A percentile compares a stretch with the other conserved stretches of the same genome.
Evolutionary conservation across 2,113 vertebrate genomes (phyloP).

Genomic region (Dascyllus trimaculatus): DNA sequence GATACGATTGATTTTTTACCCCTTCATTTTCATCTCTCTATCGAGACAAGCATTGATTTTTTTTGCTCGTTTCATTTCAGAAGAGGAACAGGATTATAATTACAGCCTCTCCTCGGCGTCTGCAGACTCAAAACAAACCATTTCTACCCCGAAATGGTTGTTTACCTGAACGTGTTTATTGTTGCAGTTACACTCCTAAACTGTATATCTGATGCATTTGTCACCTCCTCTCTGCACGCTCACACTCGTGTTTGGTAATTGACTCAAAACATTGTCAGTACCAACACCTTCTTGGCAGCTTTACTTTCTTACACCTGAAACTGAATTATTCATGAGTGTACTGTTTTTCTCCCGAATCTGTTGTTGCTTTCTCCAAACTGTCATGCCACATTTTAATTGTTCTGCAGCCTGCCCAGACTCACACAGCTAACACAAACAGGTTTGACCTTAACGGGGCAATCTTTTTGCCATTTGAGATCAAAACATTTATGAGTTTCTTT

Average conservation of each 20-base stretch:
- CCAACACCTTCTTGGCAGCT: conserved; percentile 50
- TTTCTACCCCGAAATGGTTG: background rate
- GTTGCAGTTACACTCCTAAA: background rate
- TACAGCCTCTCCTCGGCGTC: conserved; percentile 32
- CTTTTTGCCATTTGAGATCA: conserved; percentile 48
- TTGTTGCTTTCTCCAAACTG: conserved; percentile 53
- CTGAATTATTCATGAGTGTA: conserved; percentile 72
- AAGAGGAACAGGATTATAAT: conserved; percentile 57
- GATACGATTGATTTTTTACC: conserved; percentile 45
- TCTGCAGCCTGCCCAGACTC: conserved; percentile 31
- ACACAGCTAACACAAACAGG: conserved; percentile 24
- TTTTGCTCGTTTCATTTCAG: conserved; percentile 39
- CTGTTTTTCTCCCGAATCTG: conserved; percentile 43
- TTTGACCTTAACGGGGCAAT: conserved; percentile 62
- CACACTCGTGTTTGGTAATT: conserved; percentile 28
- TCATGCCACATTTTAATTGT: conserved; percentile 64
- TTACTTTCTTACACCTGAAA: conserved; percentile 55
- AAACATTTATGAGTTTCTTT: conserved; percentile 38
- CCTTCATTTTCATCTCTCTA: conserved; percentile 64
- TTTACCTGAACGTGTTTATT: conserved; percentile 22
- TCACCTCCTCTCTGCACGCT: conserved; percentile 7
- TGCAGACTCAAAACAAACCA: conserved; percentile 16
- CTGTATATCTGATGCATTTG: conserved; percentile 21
- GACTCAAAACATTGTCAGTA: conserved; percentile 47
- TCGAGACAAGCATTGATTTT: conserved; percentile 58